phyloP scores from a whole-genome alignment of 2,113 vertebrate species.

The Sciurus niger region DNA sequence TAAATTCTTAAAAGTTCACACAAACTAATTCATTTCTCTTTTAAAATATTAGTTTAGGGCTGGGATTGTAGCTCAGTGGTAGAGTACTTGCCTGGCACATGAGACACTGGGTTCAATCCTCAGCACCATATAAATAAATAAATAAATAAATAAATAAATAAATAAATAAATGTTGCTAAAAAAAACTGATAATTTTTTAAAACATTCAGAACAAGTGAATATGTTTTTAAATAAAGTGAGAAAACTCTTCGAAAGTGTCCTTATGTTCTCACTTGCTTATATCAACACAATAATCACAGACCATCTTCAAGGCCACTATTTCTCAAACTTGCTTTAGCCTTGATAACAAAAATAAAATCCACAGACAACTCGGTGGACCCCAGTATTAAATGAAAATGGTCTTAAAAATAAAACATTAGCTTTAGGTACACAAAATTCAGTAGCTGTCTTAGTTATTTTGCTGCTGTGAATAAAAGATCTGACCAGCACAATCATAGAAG shows the following conservation, averaged over 20 bases:
- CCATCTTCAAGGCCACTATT: neutral
- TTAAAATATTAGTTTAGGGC: neutral
- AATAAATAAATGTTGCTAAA: too few relatives aligned
- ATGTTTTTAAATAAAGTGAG: conserved; percentile 56
- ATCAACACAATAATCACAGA: neutral
- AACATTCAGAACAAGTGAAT: conserved; percentile 24
- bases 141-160: too few relatives aligned
- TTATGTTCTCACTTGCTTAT: neutral
- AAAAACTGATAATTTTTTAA: neutral
- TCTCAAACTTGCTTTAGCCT: conserved; percentile 56
- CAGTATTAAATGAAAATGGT: neutral
- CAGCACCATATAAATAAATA: too few relatives aligned
- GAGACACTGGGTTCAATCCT: too few relatives aligned
- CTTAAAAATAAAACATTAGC: neutral
- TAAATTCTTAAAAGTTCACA: conserved; percentile 43
- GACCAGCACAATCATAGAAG: too few relatives aligned
- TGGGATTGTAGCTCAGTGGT: too few relatives aligned
- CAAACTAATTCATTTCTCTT: conserved; percentile 54
- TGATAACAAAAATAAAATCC: conserved; percentile 50
- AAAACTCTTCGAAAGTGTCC: conserved; percentile 12
- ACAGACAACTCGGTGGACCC: neutral
- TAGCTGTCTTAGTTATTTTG: neutral
- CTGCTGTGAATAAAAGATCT: too few relatives aligned
- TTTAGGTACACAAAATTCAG: neutral
- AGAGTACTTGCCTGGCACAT: too few relatives aligned